A percentile compares a stretch with the other conserved stretches of the same genome.
Conservation (phyloP, 2,113 vertebrate genomes). For the Crotalus horridus region DNA sequence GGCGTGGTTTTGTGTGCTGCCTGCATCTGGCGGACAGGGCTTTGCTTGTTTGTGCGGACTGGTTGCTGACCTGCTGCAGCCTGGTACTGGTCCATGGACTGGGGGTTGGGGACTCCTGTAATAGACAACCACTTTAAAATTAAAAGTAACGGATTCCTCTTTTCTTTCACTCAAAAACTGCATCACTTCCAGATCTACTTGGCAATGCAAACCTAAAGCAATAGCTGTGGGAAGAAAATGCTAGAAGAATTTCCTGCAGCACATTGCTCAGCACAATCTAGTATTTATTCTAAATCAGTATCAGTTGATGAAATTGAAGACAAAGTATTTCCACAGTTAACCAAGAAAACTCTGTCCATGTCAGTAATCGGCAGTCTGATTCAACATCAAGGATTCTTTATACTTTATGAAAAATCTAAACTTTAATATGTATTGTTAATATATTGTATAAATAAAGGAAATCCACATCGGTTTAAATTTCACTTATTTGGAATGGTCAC, state of each 20-base stretch:
- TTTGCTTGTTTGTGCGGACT: too few species aligned
- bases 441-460: not conserved
- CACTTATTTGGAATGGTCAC: not conserved
- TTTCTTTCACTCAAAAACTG: conserved; percentile 39
- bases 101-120: not conserved
- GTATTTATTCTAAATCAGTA: conserved; percentile 7
- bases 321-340: not conserved
- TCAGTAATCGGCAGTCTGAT: not conserved
- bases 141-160: conserved; percentile 37
- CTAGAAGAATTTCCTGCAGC: conserved; percentile 21
- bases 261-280: not conserved
- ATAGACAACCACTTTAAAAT: conserved; percentile 36
- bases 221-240: conserved; percentile 34
- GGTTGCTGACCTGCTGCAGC: too few species aligned
- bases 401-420: not conserved
- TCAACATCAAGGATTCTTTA: not conserved
- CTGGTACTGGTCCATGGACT: too few species aligned
- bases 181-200: conserved; percentile 36
- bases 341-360: not conserved
- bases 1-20: too few species aligned
- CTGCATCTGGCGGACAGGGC: too few species aligned
- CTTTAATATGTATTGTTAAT: not conserved
- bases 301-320: not conserved
- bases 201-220: conserved; percentile 30
- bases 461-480: not conserved